phyloP scores from a whole-genome alignment of 2,797 vertebrate genomes.

The Gobionotothen gibberifrons region DNA sequence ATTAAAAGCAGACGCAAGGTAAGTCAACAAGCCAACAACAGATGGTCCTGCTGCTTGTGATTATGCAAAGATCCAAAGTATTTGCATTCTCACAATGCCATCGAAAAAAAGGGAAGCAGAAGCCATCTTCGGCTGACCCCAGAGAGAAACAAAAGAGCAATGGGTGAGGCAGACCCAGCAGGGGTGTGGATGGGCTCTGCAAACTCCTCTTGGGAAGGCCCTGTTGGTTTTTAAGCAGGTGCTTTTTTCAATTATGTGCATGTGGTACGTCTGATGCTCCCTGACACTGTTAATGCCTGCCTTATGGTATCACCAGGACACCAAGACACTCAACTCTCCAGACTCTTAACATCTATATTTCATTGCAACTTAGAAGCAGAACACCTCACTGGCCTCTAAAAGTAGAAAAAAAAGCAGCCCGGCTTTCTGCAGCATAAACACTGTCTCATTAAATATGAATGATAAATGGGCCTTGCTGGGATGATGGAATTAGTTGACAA shows the following conservation, averaged over 20 bases:
- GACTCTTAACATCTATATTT: constrained; percentile 88
- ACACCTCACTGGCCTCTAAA: constrained; percentile 63
- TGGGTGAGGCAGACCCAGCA: constrained; percentile 60
- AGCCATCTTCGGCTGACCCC: constrained; percentile 76
- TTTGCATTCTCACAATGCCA: constrained; percentile 79
- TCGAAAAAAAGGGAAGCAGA: constrained; percentile 55
- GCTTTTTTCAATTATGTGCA: constrained; percentile 84
- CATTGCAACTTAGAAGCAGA: constrained; percentile 79
- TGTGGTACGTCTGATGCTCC: constrained; percentile 83
- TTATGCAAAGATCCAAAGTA: constrained; percentile 85
- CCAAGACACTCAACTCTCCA: constrained; percentile 84
- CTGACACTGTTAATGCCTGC: constrained; percentile 88
- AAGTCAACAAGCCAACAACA: constrained; percentile 87
- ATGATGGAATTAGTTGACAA: constrained; percentile 73
- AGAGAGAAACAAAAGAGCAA: constrained; percentile 63
- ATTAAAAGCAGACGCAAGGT: constrained; percentile 84
- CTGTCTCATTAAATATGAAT: constrained; percentile 82
- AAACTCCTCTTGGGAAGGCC: constrained; percentile 74
- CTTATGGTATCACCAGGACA: constrained; percentile 86
- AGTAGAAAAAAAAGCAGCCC: constrained; percentile 49
- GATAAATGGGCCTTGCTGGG: constrained; percentile 71
- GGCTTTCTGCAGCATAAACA: constrained; percentile 70
- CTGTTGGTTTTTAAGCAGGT: constrained; percentile 84
- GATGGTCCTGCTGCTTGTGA: constrained; percentile 86
- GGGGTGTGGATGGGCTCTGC: constrained; percentile 51